A percentile compares a stretch with the other conserved stretches of the same genome.
phyloP scores from a whole-genome alignment of 2,113 vertebrate species.

The Xiphias gladius region DNA sequence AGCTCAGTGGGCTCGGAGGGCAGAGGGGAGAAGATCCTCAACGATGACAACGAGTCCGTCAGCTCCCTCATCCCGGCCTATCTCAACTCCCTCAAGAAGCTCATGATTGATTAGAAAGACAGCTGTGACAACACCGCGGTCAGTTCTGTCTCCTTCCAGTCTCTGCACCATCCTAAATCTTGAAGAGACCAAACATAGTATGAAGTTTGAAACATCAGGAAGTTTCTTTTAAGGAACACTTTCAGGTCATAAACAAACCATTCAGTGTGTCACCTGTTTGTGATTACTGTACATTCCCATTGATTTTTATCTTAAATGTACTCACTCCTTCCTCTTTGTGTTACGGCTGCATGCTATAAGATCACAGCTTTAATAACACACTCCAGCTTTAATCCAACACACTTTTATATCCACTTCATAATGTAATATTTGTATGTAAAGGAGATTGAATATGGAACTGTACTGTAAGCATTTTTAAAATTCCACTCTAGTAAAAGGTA shows the following conservation, averaged over 20 bases:
- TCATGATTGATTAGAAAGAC: conserved; percentile 83
- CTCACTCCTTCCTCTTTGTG: conserved; percentile 6
- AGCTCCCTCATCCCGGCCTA: conserved; percentile 88
- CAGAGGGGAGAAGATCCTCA: conserved; percentile 83
- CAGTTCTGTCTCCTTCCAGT: neutral
- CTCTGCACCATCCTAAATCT: neutral
- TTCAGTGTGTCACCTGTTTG: neutral
- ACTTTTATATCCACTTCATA: conserved; percentile 26
- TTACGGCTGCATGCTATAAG: neutral
- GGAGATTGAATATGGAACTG: conserved; percentile 9
- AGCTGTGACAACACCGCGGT: accelerated
- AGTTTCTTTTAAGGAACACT: neutral
- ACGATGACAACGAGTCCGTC: conserved; percentile 82
- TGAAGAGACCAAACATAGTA: neutral
- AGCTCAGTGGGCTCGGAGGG: conserved; percentile 87
- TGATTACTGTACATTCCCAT: neutral
- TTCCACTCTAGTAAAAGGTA: neutral
- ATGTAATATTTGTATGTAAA: conserved; percentile 45
- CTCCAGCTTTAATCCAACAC: conserved; percentile 26
- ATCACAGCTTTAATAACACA: conserved; percentile 22
- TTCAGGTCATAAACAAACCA: conserved; percentile 13
- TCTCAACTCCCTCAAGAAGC: conserved; percentile 87
- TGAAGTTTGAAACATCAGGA: conserved; percentile 26
- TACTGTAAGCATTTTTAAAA: conserved; percentile 1
- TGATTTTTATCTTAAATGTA: neutral